Evolutionary conservation across 2,888 invertebrate genomes (phyloP).

Genomic region (Lasioglossum lativentre): DNA sequence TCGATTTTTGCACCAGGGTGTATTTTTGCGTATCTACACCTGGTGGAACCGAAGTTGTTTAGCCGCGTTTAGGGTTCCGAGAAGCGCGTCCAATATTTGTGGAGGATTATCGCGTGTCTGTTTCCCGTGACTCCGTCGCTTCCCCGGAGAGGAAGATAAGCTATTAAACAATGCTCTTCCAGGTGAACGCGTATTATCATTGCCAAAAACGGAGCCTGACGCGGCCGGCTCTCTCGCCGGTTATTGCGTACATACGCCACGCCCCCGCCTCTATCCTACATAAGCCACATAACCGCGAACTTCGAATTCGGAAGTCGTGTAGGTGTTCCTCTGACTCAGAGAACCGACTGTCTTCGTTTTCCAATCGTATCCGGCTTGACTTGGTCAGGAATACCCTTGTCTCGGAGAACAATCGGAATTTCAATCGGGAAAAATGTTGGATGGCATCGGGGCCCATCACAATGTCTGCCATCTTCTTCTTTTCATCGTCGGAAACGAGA

Average conservation of each 20-base stretch:
- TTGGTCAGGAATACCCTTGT: slow-evolving; percentile 58
- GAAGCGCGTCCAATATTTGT: slow-evolving; percentile 6
- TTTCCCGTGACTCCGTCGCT: background rate
- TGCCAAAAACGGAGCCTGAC: slow-evolving; percentile 68
- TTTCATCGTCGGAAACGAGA: background rate
- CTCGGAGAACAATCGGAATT: slow-evolving; percentile 25
- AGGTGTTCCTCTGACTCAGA: slow-evolving; percentile 68
- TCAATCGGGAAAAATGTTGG: slow-evolving; percentile 30
- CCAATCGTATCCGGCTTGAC: slow-evolving; percentile 58
- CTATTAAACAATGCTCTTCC: slow-evolving; percentile 36
- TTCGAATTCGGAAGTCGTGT: slow-evolving; percentile 73
- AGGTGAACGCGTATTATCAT: slow-evolving; percentile 54
- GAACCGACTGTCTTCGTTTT: slow-evolving; percentile 41
- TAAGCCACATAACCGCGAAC: slow-evolving; percentile 49
- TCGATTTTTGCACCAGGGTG: background rate
- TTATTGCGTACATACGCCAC: slow-evolving; percentile 53
- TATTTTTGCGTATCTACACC: background rate
- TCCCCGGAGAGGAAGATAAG: slow-evolving; percentile 25
- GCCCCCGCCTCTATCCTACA: slow-evolving; percentile 62
- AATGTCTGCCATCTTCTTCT: background rate
- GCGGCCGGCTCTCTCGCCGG: slow-evolving; percentile 34
- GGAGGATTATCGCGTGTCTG: background rate
- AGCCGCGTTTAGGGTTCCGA: background rate
- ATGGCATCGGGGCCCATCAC: background rate
- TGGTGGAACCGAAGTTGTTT: background rate